Evolutionary conservation across 2,113 vertebrate genomes (phyloP), one percentile per base, ranked within the genome.

Genomic region (Azemiops feae): DNA sequence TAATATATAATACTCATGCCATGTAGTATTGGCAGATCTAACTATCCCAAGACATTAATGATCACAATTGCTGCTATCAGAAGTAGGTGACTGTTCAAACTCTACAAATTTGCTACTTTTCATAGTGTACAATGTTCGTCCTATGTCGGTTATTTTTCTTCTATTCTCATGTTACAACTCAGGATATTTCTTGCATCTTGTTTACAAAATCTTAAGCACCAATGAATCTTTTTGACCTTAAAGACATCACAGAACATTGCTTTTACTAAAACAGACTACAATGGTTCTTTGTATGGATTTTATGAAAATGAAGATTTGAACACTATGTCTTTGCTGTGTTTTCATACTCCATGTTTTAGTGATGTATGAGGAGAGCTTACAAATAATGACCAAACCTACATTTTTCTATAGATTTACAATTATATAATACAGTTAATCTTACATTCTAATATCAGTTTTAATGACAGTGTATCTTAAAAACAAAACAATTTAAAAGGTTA

Each of bases 241-340:
- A 87, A 52, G 10, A 39, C 4, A 47, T 16, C 23, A 45, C 18
- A 92, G 12, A 47, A 92, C 25, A 34, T 23, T 60, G 14, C 34
- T 22, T 23, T 88, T 45, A n/a, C 54, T 60, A 4, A n/a, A 57
- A 91, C 39, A 45, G 7, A n/a, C 60, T 54, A 47, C 87, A 39
- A 22, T 34, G 25, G 39, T 27, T 25, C 8, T 8, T 25, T 14
- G 22, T 39, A 18, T 57, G 12, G 58, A 74, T 25, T 57, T 57
- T 14, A 50, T 57, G 22, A 58, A 85, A 45, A 34, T 12, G 57
- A 88, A 89, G 92, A 92, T 55, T 47, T 1, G 34, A 95, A 94
- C 86, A 94, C 91, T 93, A 95, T 25, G 2, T 16, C 22, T 91
- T 47, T 23, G 11, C 60, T 50, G 22, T 91, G 69, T 64, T 94